Conservation (phyloP, 2,113 vertebrate species). For the Tauraco erythrolophus region DNA sequence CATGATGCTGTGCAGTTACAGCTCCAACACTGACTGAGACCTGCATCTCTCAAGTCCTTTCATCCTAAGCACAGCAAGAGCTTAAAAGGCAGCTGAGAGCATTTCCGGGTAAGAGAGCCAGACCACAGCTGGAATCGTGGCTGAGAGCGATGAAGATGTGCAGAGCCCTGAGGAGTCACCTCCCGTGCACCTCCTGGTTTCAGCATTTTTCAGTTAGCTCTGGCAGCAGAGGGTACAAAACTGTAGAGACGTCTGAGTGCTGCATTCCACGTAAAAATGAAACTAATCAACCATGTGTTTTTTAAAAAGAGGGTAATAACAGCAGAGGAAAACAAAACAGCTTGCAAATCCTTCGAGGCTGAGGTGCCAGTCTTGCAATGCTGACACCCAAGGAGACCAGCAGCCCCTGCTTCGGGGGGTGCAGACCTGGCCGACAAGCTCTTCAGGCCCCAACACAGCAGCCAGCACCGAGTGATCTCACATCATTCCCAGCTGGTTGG, state of each 20-base stretch:
- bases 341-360: background rate
- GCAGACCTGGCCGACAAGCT: background rate
- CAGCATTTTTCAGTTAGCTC: background rate
- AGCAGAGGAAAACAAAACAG: background rate
- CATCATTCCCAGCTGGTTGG: background rate
- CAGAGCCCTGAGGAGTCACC: background rate
- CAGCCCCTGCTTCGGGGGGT: background rate
- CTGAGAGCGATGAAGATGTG: background rate
- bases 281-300: conserved; percentile 15
- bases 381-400: background rate
- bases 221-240: conserved; percentile 12
- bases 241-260: background rate
- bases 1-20: background rate
- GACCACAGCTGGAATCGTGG: background rate
- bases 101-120: background rate
- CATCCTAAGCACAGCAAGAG: background rate
- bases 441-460: background rate
- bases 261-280: conserved; percentile 17
- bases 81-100: background rate
- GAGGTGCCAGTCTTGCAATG: background rate
- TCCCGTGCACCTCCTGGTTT: background rate
- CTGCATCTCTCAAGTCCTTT: background rate
- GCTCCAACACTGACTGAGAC: background rate
- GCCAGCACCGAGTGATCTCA: background rate
- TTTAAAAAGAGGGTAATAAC: background rate